These are phyloP conservation scores for Eledona agricola DNA, from an alignment of 2,888 invertebrate genomes.

Conservation along the genomic window DNA sequence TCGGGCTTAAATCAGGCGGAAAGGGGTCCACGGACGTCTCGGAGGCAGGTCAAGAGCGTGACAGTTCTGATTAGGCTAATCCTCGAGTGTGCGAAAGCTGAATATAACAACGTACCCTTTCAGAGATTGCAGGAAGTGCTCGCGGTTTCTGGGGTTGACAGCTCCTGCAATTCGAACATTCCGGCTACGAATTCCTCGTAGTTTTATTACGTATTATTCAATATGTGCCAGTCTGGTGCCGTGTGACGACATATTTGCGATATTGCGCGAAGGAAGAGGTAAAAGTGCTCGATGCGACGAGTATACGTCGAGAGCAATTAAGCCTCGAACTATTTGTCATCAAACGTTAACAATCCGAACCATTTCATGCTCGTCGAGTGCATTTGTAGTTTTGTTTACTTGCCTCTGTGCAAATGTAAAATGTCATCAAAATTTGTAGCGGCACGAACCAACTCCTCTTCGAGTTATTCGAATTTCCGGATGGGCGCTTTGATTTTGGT, in stretches of 20 bases:
- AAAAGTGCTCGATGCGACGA: constrained; percentile 27
- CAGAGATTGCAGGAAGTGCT: constrained; percentile 44
- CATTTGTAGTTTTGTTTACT: constrained; percentile 46
- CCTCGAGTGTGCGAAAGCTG: constrained; percentile 30
- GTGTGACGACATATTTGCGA: constrained; percentile 23
- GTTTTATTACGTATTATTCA: constrained; percentile 36
- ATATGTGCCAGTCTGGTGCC: constrained; percentile 16
- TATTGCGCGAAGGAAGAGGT: constrained; percentile 13
- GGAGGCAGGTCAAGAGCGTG: constrained; percentile 17
- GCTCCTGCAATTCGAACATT: constrained; percentile 43
- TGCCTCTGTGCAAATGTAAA: constrained; percentile 39
- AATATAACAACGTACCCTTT: constrained; percentile 33
- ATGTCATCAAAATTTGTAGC: constrained; percentile 36
- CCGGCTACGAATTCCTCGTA: constrained; percentile 36
- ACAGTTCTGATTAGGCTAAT: constrained; percentile 35
- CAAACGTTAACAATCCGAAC: constrained; percentile 44
- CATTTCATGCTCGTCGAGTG: constrained; percentile 42
- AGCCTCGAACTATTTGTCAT: constrained; percentile 48
- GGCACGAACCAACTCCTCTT: too few relatives aligned
- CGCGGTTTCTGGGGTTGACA: constrained; percentile 43
- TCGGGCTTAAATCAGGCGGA: constrained; percentile 3
- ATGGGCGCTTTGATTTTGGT: too few relatives aligned
- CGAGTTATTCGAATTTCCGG: too few relatives aligned
- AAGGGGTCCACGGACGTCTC: background rate
- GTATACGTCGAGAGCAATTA: constrained; percentile 53